Evolutionary conservation across 2,888 invertebrate genomes (phyloP), one percentile per base, ranked within the genome.

Genomic region (Stenodera caucasica): DNA sequence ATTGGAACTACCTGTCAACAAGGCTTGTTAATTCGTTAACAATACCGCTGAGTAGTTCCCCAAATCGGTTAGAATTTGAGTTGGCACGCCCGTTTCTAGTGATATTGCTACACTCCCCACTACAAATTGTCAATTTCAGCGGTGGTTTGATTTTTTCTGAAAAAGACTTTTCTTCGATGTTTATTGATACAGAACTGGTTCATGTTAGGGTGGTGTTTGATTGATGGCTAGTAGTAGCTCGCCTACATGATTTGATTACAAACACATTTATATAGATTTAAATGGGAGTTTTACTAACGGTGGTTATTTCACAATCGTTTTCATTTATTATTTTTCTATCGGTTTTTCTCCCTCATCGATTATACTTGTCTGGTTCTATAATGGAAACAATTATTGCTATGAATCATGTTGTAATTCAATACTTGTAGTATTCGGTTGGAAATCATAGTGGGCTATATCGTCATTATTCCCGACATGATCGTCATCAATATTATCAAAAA

Each of bases 401-500:
- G 35, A 35, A 35, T 35, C 35, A 35, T 37, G 15, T 15, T n/a
- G 2, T 33, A 2, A n/a, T 33, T 33, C n/a, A 37, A 37, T 37
- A 15, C 2, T 37, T 1, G 37, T 37, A 15, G n/a, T 37, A 15
- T 14, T 37, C 0, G 37, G 6, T 15, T 37, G 5, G 37, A 2
- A n/a, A 15, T 15, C 1, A 14, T 2, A 7, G 35, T 14, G 2
- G 35, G 32, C 32, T 26, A 26, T 1, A 30, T 30, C 30, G 30
- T 2, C 7, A 6, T 30, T 30, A 6, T 30, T 9, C 7, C 7
- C 7, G 1, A 30, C 3, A 23, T 45, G 45, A 45, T 21, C 45
- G 21, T 45, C 45, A 23, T 45, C 45, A 23, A 40, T 45, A 45
- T 23, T 21, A 45, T 45, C 45, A 8, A 45, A 40, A 40, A 45